phyloP scores from a whole-genome alignment of 2,797 vertebrate genomes.

The Iguana delicatissima region DNA sequence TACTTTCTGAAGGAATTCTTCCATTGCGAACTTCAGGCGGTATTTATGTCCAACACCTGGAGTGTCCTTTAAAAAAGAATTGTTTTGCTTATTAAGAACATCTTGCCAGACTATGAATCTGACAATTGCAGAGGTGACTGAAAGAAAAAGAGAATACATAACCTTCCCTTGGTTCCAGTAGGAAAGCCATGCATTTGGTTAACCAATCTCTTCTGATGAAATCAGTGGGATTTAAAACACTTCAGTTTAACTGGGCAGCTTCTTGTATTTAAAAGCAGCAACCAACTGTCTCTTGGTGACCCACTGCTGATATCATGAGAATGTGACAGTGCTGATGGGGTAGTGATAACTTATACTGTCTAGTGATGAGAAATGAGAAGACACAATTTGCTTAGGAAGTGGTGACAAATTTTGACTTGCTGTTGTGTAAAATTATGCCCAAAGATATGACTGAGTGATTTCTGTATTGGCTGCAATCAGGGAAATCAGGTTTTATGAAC shows the following conservation, averaged over 20 bases:
- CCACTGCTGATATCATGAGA: background rate
- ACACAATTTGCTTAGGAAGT: background rate
- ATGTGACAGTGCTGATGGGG: too few species aligned
- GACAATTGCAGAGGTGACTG: too few species aligned
- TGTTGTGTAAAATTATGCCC: too few species aligned
- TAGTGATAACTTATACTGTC: background rate
- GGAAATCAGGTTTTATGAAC: too few species aligned
- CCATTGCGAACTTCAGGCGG: slow-evolving; percentile 83
- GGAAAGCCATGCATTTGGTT: background rate
- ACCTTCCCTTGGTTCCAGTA: background rate
- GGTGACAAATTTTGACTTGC: background rate
- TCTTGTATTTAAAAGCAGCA: background rate
- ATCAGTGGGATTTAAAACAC: background rate
- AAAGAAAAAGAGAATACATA: background rate
- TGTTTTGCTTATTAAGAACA: background rate
- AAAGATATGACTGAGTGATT: background rate
- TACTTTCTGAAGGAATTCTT: slow-evolving; percentile 85
- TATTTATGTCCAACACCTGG: slow-evolving; percentile 85
- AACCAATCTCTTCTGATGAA: background rate
- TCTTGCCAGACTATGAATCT: background rate
- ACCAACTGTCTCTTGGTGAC: background rate
- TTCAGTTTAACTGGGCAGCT: background rate
- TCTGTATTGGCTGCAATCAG: background rate
- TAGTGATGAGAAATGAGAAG: background rate
- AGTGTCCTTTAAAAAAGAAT: slow-evolving; percentile 81